phyloP scores from a whole-genome alignment of 2,113 vertebrate species.

The Murina feae region DNA sequence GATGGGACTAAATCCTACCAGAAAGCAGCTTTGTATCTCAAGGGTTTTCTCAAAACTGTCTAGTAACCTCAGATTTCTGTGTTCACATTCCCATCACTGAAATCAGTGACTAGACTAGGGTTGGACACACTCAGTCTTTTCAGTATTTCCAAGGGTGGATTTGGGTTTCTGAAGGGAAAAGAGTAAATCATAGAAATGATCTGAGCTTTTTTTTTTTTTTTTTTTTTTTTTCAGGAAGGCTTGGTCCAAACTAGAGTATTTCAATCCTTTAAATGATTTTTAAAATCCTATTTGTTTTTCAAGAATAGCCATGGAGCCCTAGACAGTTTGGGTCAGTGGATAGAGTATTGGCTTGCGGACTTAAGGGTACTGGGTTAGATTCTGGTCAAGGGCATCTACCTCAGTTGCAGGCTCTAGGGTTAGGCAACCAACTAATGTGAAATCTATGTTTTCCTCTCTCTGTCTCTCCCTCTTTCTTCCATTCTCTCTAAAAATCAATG shows the following conservation, averaged over 20 bases:
- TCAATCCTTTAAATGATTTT: slow-evolving; percentile 28
- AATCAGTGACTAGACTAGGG: background rate
- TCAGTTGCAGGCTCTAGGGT: too few relatives aligned
- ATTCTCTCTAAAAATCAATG: too few relatives aligned
- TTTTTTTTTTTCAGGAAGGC: background rate
- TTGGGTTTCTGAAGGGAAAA: slow-evolving; percentile 3
- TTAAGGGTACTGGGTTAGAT: too few relatives aligned
- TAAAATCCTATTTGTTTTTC: slow-evolving; percentile 2
- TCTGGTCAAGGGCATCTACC: too few relatives aligned
- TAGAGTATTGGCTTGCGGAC: too few relatives aligned
- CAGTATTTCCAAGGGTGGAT: background rate
- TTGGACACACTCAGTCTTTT: background rate
- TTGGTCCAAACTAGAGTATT: slow-evolving; percentile 50
- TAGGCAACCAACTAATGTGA: too few relatives aligned
- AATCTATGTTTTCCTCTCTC: too few relatives aligned
- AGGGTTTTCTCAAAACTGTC: background rate
- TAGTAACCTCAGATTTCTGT: background rate
- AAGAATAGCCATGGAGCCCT: background rate
- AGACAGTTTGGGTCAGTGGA: too few relatives aligned
- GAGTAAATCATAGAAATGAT: background rate
- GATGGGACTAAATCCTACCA: background rate
- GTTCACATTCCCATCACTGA: background rate
- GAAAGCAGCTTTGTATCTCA: background rate
- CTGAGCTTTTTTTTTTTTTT: background rate
- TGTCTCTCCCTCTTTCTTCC: too few relatives aligned